Base-by-base conservation (phyloP, 1,140 invertebrate genomes). In the Leptinotarsa lineolata region DNA sequence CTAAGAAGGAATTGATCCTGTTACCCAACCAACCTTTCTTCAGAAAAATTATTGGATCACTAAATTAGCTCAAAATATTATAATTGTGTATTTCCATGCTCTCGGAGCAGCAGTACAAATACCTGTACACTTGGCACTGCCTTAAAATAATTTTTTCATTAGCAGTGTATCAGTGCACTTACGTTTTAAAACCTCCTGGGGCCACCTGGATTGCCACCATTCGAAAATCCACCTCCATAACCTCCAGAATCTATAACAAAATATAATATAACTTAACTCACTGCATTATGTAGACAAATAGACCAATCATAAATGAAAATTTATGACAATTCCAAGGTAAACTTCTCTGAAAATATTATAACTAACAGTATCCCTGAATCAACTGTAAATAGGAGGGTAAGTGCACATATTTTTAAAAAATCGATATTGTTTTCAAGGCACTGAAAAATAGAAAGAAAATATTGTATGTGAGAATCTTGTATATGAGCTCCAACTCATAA, bases 181-280 rank as follows among this genome's bases (percentile, higher is more conserved):
- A 81, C 80, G 76, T 80, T 73, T 77, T 80, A 76, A 58, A 71
- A 65, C 71, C 85, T 83, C 74, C 86, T 83, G 77, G 86, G 83
- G 79, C 59, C 78, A 83, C 74, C 74, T 61, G 72, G 72, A 59
- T 73, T 72, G 58, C 76, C 73, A 16, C 75, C 73, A 77, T 89
- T 88, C 78, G 87, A 80, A 74, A 87, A 83, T 11, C 85, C 84
- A 22, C 85, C 85, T 15, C 75, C 71, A 30, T 72, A 71, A 54
- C 75, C 75, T 59, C 74, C 72, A 24, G 70, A 18, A 73, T 75
- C 74, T 78, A 80, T 77, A 81, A 64, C 48, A 76, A 74, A 72
- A 71, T 11, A 61, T 22, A 70, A 63, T 46, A 59, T 48, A 73
- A 70, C 68, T 72, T 45, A 70, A 67, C 44, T 59, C 64, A 74